A percentile compares a stretch with the other conserved stretches of the same genome.
phyloP scores from a whole-genome alignment of 2,888 invertebrate species.

The Melanostoma scalare region DNA sequence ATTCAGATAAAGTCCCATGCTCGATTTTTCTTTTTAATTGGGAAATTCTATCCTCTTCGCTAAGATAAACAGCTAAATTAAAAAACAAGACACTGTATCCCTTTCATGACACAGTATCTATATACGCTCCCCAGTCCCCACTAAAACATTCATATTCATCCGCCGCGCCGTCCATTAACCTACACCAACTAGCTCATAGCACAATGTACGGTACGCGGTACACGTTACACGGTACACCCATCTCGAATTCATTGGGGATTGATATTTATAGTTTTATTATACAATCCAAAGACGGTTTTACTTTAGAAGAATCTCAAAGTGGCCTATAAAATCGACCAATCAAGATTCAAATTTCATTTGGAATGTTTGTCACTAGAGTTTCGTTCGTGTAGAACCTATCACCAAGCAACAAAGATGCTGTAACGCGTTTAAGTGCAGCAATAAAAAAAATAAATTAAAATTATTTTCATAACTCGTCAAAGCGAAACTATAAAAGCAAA shows the following conservation, averaged over 20 bases:
- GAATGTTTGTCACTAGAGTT: no score
- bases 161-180: constrained; percentile 7
- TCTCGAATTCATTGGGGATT: constrained; percentile 23
- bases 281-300: constrained; percentile 33
- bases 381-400: no score
- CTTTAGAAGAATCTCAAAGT: constrained; percentile 36
- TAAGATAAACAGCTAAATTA: constrained; percentile 23
- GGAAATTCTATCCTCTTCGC: constrained; percentile 37
- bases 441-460: constrained; percentile 18
- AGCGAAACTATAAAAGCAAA: constrained; percentile 6
- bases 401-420: not conserved
- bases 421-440: not conserved
- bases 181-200: constrained; percentile 7
- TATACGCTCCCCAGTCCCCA: constrained; percentile 18
- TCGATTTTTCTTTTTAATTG: constrained; percentile 43
- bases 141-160: constrained; percentile 20
- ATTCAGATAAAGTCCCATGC: constrained; percentile 62
- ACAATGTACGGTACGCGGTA: not conserved
- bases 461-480: constrained; percentile 26
- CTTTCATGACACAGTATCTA: constrained; percentile 5
- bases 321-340: constrained; percentile 31
- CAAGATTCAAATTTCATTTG: not conserved
- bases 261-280: constrained; percentile 61
- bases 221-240: not conserved
- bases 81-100: constrained; percentile 31